A percentile compares a stretch with the other conserved stretches of the same genome.
phyloP scores from a whole-genome alignment of 2,888 invertebrate species.

The Chirona hameri region DNA sequence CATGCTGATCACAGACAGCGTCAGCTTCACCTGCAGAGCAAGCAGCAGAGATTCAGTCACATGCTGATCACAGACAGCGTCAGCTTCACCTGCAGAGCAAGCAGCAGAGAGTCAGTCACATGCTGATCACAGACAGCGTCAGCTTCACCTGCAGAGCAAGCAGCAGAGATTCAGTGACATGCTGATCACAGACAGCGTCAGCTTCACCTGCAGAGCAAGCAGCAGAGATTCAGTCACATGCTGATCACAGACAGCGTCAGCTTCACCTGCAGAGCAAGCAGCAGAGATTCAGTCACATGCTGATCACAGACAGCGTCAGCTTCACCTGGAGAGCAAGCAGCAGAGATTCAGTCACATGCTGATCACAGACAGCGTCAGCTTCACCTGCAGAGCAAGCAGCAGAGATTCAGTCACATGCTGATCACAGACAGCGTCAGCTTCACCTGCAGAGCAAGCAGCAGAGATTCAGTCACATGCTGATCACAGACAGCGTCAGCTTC shows the following conservation, averaged over 20 bases:
- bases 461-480: too few relatives aligned
- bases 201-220: slow-evolving; percentile 50
- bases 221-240: too few relatives aligned
- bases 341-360: too few relatives aligned
- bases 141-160: slow-evolving; percentile 52
- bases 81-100: slow-evolving; percentile 52
- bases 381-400: slow-evolving; percentile 46
- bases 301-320: slow-evolving; percentile 47
- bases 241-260: slow-evolving; percentile 47
- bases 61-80: slow-evolving; percentile 42
- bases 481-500: slow-evolving; percentile 51
- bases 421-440: slow-evolving; percentile 51
- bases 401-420: too few relatives aligned
- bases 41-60: too few relatives aligned
- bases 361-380: slow-evolving; percentile 49
- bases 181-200: slow-evolving; percentile 45
- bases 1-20: slow-evolving; percentile 39
- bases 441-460: slow-evolving; percentile 43
- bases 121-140: slow-evolving; percentile 42
- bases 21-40: slow-evolving; percentile 53
- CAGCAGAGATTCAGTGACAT: too few relatives aligned
- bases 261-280: slow-evolving; percentile 49
- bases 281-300: too few relatives aligned
- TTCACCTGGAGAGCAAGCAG: slow-evolving; percentile 48
- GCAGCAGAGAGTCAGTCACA: too few relatives aligned